Evolutionary conservation across 2,113 vertebrate species (phyloP).

Genomic region (Cebus imitator): DNA sequence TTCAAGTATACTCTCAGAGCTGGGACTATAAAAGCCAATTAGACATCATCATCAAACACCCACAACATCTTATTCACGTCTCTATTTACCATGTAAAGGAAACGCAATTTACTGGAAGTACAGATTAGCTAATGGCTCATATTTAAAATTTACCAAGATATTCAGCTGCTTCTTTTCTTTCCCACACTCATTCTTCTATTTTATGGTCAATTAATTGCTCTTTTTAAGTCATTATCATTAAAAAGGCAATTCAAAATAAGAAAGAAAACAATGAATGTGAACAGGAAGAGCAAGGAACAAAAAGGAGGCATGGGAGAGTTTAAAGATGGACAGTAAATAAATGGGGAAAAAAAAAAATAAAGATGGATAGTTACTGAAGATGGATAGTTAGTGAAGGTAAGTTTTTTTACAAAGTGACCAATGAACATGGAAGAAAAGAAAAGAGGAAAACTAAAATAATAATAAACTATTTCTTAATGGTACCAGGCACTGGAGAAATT

Average conservation of each 20-base stretch:
- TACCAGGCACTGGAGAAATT: neutral
- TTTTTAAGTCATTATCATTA: constrained; percentile 11
- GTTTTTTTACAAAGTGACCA: neutral
- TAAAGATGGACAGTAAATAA: neutral
- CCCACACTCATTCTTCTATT: neutral
- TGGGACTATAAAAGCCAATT: neutral
- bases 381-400: neutral
- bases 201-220: neutral
- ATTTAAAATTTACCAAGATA: neutral
- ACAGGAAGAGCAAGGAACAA: neutral
- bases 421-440: neutral
- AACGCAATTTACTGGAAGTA: neutral
- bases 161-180: neutral
- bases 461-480: neutral
- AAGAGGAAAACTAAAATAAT: neutral
- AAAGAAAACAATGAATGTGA: neutral
- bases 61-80: neutral
- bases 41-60: neutral
- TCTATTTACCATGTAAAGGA: neutral
- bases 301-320: neutral
- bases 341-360: neutral
- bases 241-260: constrained; percentile 34
- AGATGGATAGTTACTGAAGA: neutral
- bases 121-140: neutral
- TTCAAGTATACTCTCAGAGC: neutral